phyloP scores from a whole-genome alignment of 2,888 invertebrate species.

The Zhuqinia jingwanae region DNA sequence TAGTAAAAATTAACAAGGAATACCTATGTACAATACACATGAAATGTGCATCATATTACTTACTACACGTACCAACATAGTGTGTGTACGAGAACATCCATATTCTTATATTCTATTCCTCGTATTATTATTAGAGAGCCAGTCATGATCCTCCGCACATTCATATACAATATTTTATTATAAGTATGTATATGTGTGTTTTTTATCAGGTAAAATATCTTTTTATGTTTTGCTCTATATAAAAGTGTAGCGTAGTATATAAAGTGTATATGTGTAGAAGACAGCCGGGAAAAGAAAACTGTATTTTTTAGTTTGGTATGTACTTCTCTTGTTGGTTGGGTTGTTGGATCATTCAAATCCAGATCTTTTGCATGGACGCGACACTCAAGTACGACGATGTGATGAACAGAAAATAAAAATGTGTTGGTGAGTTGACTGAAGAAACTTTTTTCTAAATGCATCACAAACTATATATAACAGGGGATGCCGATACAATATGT shows the following conservation, averaged over 20 bases:
- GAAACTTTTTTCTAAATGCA: slow-evolving; percentile 36
- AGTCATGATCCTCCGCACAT: slow-evolving; percentile 8
- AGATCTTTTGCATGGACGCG: slow-evolving; percentile 59
- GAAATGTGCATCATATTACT: too few species aligned
- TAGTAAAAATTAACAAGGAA: slow-evolving; percentile 21
- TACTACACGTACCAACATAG: too few species aligned
- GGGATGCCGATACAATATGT: neutral
- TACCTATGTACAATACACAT: slow-evolving; percentile 12
- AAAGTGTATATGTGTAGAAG: slow-evolving; percentile 41
- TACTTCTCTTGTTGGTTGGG: slow-evolving; percentile 51
- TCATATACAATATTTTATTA: neutral
- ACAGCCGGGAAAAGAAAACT: slow-evolving; percentile 68
- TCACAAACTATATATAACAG: slow-evolving; percentile 2
- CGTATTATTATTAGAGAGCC: neutral
- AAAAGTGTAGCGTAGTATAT: neutral
- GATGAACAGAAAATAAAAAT: slow-evolving; percentile 24
- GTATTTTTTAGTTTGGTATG: slow-evolving; percentile 31
- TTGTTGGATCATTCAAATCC: slow-evolving; percentile 67
- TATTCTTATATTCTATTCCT: too few species aligned
- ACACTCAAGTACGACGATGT: slow-evolving; percentile 8
- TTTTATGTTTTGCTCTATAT: slow-evolving; percentile 5
- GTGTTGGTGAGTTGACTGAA: slow-evolving; percentile 22
- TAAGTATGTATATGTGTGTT: neutral
- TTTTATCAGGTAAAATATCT: slow-evolving; percentile 49
- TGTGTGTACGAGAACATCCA: too few species aligned